Conservation (phyloP, 2,888 invertebrate species). For the Chrysotoxum bicinctum region DNA sequence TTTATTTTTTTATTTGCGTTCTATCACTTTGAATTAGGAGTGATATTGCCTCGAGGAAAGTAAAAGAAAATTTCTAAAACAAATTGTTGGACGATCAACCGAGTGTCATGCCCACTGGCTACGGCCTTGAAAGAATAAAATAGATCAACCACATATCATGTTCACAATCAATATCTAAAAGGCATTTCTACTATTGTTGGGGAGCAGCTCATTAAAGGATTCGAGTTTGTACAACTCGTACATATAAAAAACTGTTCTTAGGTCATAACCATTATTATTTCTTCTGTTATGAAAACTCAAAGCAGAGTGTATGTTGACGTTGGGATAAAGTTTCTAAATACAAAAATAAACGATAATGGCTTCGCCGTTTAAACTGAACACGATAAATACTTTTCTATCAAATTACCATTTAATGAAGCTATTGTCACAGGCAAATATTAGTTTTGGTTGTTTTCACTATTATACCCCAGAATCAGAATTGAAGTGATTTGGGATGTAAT, state of each 20-base stretch:
- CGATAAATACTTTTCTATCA: slow-evolving; percentile 48
- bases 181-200: not conserved
- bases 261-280: not conserved
- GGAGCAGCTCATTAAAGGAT: not conserved
- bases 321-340: not conserved
- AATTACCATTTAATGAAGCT: slow-evolving; percentile 51
- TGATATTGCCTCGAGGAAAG: too few species aligned
- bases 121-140: too few species aligned
- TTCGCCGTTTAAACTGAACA: slow-evolving; percentile 41
- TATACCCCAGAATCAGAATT: not conserved
- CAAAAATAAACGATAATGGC: slow-evolving; percentile 8
- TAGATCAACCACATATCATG: not conserved
- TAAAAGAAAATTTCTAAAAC: too few species aligned
- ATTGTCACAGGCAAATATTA: slow-evolving; percentile 8
- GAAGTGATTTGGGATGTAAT: not conserved
- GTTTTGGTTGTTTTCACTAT: not conserved
- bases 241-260: not conserved
- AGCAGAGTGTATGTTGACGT: not conserved
- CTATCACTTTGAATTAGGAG: too few species aligned
- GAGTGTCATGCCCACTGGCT: too few species aligned
- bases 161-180: not conserved
- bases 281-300: not conserved
- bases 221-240: not conserved
- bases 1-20: too few species aligned
- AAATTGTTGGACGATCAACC: too few species aligned